These are phyloP conservation scores for Pristionchus mayeri DNA, from an alignment of 2,888 invertebrate genomes.

Conservation along the genomic window DNA sequence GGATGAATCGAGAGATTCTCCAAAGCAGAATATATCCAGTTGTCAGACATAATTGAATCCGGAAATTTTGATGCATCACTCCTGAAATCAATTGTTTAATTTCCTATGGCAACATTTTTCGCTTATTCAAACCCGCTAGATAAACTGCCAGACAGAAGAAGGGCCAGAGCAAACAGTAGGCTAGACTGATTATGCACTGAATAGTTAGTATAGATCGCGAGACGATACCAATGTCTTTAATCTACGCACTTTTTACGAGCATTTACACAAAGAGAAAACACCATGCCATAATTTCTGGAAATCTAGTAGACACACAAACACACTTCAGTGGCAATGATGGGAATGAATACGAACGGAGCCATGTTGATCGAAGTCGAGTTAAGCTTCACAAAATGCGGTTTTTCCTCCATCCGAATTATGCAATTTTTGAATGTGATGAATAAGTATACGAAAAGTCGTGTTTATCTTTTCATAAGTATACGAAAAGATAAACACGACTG, in stretches of 20 bases:
- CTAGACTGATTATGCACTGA: background rate
- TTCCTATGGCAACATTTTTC: background rate
- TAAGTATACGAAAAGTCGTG: no score
- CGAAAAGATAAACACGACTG: no score
- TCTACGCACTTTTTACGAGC: no score
- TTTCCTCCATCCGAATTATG: background rate
- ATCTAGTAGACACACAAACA: no score
- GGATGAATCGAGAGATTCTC: background rate
- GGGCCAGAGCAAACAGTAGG: background rate
- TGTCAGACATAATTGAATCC: slow-evolving; percentile 5
- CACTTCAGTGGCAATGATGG: background rate
- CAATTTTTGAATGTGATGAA: no score
- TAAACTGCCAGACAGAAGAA: background rate
- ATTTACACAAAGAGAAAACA: no score
- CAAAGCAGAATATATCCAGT: background rate
- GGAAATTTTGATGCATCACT: background rate
- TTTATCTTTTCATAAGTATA: no score
- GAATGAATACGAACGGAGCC: background rate
- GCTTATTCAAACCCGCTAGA: background rate
- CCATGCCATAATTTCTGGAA: no score
- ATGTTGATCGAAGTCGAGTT: background rate
- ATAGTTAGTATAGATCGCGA: no score
- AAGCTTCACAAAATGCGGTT: slow-evolving; percentile 3
- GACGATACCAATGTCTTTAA: background rate
- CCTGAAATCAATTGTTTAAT: background rate